Conservation (phyloP, 2,113 vertebrate species). For the Potamarius usumacintae region DNA sequence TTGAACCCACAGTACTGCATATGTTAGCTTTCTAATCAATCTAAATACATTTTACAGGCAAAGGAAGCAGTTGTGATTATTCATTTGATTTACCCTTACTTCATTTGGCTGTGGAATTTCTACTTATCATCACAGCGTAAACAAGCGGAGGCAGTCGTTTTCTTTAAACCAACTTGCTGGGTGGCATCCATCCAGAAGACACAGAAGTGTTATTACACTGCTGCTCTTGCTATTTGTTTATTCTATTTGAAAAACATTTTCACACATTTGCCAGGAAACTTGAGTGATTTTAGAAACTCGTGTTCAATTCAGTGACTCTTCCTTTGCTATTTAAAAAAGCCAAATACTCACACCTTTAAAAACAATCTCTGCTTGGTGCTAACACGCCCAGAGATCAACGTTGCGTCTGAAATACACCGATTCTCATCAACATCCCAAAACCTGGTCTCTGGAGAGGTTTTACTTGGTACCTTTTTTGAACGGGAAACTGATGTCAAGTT, state of each 20-base stretch:
- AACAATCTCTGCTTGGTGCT: neutral
- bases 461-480: neutral
- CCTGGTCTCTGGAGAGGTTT: neutral
- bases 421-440: neutral
- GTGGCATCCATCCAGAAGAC: neutral
- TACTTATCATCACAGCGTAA: neutral
- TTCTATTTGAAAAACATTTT: constrained; percentile 2
- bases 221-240: neutral
- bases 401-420: neutral
- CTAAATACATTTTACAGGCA: neutral
- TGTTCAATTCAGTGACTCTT: neutral
- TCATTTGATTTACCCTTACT: neutral
- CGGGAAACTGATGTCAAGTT: neutral
- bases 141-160: neutral
- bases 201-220: neutral
- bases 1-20: neutral
- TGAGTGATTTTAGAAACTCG: neutral
- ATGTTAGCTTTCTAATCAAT: neutral
- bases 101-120: neutral
- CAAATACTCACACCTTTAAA: neutral
- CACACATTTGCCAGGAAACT: neutral
- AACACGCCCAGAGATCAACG: neutral
- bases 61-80: neutral
- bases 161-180: neutral
- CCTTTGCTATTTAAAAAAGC: neutral